Evolutionary conservation across 2,113 vertebrate genomes (phyloP).

Genomic region (Numida meleagris): DNA sequence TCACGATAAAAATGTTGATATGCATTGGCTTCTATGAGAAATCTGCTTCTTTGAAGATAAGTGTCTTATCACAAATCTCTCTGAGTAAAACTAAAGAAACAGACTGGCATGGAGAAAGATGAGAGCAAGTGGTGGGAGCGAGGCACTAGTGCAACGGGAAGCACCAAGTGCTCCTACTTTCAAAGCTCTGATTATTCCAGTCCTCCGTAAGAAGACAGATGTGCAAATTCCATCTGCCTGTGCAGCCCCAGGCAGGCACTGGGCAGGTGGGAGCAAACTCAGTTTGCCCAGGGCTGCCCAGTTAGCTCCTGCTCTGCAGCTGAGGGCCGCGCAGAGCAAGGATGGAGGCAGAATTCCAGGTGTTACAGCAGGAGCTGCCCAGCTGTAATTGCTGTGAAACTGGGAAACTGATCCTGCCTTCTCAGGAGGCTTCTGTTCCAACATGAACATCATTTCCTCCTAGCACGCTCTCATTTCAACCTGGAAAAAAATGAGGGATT

Average conservation of each 20-base stretch:
- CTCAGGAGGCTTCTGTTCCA: no score
- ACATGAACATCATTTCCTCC: no score
- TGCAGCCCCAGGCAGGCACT: no score
- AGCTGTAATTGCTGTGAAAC: neutral
- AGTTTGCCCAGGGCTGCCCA: neutral
- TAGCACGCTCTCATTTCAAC: no score
- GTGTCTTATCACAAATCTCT: neutral
- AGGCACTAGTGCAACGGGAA: neutral
- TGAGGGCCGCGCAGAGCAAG: neutral
- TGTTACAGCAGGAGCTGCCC: neutral
- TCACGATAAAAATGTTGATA: neutral
- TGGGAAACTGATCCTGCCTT: no score
- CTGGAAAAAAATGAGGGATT: neutral
- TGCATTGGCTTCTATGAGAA: neutral
- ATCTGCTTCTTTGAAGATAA: neutral
- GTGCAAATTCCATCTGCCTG: neutral
- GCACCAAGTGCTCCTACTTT: neutral
- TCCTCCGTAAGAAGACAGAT: neutral
- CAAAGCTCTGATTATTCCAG: neutral
- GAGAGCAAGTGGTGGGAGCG: neutral
- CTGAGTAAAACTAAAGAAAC: neutral
- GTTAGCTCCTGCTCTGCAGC: neutral
- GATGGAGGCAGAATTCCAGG: neutral
- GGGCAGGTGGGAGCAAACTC: neutral
- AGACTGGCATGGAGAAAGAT: neutral